A percentile compares a stretch with the other conserved stretches of the same genome.
Evolutionary conservation across 1,140 invertebrate species (phyloP).

Genomic region (Argopecten irradians): DNA sequence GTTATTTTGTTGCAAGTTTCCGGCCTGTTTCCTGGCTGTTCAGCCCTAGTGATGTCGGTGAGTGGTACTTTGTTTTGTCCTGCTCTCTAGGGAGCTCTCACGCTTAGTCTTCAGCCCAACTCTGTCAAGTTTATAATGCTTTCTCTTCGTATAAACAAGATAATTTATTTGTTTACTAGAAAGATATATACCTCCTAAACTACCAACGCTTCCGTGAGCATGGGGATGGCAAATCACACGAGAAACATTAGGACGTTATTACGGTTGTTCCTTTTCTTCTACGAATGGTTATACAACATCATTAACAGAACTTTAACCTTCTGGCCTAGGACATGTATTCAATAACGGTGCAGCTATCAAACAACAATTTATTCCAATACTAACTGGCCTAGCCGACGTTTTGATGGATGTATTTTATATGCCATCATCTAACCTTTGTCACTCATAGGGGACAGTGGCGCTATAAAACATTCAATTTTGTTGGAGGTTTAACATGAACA

Average conservation of each 20-base stretch:
- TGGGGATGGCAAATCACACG: not conserved
- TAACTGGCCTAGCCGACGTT: not conserved
- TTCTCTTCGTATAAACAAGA: not conserved
- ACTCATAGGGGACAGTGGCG: not conserved
- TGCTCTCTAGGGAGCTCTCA: not conserved
- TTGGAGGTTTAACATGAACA: conserved; percentile 2
- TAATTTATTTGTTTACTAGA: not conserved
- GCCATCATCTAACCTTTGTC: not conserved
- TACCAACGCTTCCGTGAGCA: not conserved
- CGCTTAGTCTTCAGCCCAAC: not conserved
- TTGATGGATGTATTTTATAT: conserved; percentile 2
- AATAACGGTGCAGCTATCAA: not conserved
- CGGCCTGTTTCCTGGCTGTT: not conserved
- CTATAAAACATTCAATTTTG: conserved; percentile 1
- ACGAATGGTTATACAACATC: not conserved
- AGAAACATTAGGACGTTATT: not conserved
- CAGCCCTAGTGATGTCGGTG: not conserved
- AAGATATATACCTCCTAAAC: not conserved
- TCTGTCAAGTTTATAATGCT: not conserved
- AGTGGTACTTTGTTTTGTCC: not conserved
- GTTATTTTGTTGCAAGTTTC: not conserved
- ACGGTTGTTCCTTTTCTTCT: not conserved
- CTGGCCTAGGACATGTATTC: not conserved
- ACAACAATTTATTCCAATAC: not conserved
- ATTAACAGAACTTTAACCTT: not conserved